Conservation (phyloP, 2,113 vertebrate species). For the Periophthalmodon schlosseri region DNA sequence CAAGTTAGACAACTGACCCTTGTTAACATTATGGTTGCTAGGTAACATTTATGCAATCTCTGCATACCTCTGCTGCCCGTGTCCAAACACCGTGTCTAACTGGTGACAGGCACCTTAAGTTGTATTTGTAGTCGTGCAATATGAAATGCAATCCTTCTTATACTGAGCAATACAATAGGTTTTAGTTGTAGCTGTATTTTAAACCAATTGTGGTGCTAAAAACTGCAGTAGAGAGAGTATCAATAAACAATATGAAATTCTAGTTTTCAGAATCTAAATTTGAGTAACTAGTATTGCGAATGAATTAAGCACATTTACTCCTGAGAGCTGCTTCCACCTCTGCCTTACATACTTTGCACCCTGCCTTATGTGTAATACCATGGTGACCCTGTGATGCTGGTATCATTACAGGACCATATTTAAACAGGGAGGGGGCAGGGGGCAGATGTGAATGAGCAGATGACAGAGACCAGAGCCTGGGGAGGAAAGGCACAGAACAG, state of each 20-base stretch:
- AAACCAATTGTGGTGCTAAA: background rate
- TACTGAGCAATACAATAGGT: too few relatives aligned
- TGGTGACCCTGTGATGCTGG: conserved; percentile 66
- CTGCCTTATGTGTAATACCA: background rate
- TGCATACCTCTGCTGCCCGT: too few relatives aligned
- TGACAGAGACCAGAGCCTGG: conserved; percentile 27
- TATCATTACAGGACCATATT: conserved; percentile 33
- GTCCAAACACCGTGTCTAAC: too few relatives aligned
- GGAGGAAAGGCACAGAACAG: conserved; percentile 19
- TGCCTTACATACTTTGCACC: conserved; percentile 8
- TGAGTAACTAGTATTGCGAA: background rate
- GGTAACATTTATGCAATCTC: too few relatives aligned
- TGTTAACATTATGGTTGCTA: too few relatives aligned
- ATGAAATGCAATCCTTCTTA: too few relatives aligned
- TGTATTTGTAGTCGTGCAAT: too few relatives aligned
- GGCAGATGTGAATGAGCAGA: conserved; percentile 5
- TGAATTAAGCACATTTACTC: background rate
- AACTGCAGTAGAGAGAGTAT: too few relatives aligned
- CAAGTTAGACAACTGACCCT: too few relatives aligned
- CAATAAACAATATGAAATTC: too few relatives aligned
- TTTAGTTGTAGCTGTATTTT: background rate
- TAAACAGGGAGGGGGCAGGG: conserved; percentile 18
- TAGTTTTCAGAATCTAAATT: too few relatives aligned
- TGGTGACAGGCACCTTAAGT: too few relatives aligned
- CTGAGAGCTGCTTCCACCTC: conserved; percentile 1